These are phyloP conservation scores for Eristalis tenax DNA, from an alignment of 2,888 invertebrate species.

Conservation along the genomic window DNA sequence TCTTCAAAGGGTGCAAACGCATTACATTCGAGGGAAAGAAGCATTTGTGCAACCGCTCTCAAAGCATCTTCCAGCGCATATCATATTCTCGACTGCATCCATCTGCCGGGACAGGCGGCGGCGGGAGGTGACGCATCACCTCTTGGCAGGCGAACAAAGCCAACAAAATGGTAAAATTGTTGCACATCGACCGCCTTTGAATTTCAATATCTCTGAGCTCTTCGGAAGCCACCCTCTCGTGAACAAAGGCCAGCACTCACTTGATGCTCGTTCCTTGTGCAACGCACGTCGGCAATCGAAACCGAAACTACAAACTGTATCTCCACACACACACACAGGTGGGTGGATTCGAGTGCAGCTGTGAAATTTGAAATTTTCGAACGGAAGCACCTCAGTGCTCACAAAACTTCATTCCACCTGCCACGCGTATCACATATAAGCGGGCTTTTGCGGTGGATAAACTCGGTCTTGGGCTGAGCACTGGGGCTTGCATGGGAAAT, in stretches of 20 bases:
- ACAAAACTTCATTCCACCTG: not conserved
- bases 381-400: not conserved
- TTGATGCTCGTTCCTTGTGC: not conserved
- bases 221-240: not conserved
- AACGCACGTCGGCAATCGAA: not conserved
- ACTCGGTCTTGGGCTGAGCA: not conserved
- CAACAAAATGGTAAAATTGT: not conserved
- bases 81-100: too few species aligned
- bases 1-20: too few species aligned
- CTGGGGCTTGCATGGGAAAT: not conserved
- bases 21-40: too few species aligned
- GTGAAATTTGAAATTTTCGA: not conserved
- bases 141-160: too few species aligned
- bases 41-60: too few species aligned
- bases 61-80: too few species aligned
- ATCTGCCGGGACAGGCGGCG: too few species aligned
- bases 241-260: not conserved
- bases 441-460: not conserved
- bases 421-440: not conserved
- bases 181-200: not conserved
- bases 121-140: too few species aligned
- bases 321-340: too few species aligned
- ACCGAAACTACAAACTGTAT: not conserved
- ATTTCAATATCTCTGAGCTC: not conserved
- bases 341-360: not conserved